Conservation (phyloP, 2,888 invertebrate genomes). For the Oxystoma pomonae region DNA sequence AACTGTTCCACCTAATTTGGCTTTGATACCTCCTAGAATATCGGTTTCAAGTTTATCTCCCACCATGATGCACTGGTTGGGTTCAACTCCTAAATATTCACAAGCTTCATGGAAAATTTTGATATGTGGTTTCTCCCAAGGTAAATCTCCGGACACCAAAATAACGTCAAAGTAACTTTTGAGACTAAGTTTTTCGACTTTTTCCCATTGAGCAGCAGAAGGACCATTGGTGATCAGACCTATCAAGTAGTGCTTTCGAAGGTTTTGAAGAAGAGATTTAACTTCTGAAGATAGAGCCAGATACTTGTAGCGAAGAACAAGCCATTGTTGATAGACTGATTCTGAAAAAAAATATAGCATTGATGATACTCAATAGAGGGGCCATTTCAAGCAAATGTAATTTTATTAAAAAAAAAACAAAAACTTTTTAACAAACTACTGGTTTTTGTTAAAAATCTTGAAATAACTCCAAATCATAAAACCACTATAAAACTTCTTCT, state of each 20-base stretch:
- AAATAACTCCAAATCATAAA: no score
- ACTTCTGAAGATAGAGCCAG: slow-evolving; percentile 67
- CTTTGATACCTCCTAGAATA: slow-evolving; percentile 77
- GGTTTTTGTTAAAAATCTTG: no score
- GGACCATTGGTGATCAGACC: slow-evolving; percentile 85
- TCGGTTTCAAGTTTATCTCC: slow-evolving; percentile 87
- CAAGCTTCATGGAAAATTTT: slow-evolving; percentile 81
- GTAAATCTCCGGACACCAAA: slow-evolving; percentile 77
- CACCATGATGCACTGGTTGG: slow-evolving; percentile 72
- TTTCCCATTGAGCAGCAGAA: slow-evolving; percentile 85
- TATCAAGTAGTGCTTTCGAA: slow-evolving; percentile 70
- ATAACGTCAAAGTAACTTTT: slow-evolving; percentile 73
- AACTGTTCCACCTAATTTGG: slow-evolving; percentile 69
- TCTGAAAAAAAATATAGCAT: slow-evolving; percentile 53
- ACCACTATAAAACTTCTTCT: no score
- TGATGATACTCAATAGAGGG: no score
- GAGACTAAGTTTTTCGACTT: slow-evolving; percentile 67
- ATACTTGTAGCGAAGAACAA: slow-evolving; percentile 73
- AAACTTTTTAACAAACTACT: no score
- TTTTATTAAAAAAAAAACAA: no score
- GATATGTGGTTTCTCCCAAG: slow-evolving; percentile 82
- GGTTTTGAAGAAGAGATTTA: slow-evolving; percentile 61
- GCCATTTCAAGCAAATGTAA: no score
- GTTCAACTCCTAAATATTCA: slow-evolving; percentile 67
- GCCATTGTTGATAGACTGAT: slow-evolving; percentile 73